Evolutionary conservation across 1,140 invertebrate species (phyloP).

Genomic region (Charaxes varanes): DNA sequence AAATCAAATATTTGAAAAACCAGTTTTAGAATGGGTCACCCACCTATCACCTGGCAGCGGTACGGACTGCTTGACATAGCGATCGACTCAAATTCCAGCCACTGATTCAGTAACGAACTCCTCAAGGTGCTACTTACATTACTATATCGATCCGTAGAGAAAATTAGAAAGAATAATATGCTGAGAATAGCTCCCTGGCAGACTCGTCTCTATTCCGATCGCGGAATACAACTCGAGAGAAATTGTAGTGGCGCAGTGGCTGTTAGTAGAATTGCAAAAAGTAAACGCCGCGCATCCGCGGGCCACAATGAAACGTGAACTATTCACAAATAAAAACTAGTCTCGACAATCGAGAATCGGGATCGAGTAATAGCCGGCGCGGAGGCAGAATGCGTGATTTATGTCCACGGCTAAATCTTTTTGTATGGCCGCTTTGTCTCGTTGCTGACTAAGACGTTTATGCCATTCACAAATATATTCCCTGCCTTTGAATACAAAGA

Average conservation of each 20-base stretch:
- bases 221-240: conserved; percentile 20
- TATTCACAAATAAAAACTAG: conserved; percentile 22
- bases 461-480: conserved; percentile 1
- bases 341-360: conserved; percentile 15
- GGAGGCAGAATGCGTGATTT: conserved; percentile 17
- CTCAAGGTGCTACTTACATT: too few relatives aligned
- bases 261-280: conserved; percentile 23
- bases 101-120: too few relatives aligned
- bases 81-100: too few relatives aligned
- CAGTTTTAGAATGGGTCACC: too few relatives aligned
- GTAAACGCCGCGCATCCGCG: conserved; percentile 4
- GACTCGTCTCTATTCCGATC: conserved; percentile 16
- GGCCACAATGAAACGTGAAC: conserved; percentile 16
- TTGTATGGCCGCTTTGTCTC: conserved; percentile 16
- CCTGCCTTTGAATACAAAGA: conserved; percentile 8
- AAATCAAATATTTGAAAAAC: too few relatives aligned
- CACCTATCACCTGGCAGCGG: too few relatives aligned
- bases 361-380: conserved; percentile 16
- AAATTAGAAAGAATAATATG: too few relatives aligned
- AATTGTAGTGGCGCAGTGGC: conserved; percentile 13
- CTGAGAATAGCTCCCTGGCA: too few relatives aligned
- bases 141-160: too few relatives aligned
- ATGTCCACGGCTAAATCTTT: conserved; percentile 17
- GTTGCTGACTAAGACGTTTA: conserved; percentile 6
- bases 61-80: too few relatives aligned